These are phyloP conservation scores for Puntigrus tetrazona DNA, from an alignment of 2,113 vertebrate genomes.

Conservation along the genomic window DNA sequence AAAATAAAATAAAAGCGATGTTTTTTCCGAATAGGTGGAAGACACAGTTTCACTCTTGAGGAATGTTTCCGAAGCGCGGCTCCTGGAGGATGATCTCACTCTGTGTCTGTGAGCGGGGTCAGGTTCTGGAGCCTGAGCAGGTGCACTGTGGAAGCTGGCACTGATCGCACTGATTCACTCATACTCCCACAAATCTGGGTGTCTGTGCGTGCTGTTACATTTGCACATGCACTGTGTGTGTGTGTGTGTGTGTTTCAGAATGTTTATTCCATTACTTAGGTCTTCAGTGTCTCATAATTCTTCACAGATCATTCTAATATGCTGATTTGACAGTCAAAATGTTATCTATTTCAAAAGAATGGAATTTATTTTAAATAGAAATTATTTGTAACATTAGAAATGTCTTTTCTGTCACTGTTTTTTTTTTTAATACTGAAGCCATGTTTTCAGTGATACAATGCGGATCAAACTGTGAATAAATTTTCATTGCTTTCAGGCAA, in stretches of 20 bases:
- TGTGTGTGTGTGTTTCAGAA: neutral
- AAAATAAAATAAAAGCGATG: neutral
- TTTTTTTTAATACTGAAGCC: no score
- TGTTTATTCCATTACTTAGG: neutral
- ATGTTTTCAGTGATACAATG: no score
- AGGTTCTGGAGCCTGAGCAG: constrained; percentile 16
- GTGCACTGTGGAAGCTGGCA: constrained; percentile 35
- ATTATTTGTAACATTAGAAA: neutral
- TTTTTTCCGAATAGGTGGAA: constrained; percentile 45
- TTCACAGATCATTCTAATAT: neutral
- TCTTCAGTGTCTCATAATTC: neutral
- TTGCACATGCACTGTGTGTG: neutral
- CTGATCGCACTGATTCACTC: constrained; percentile 21
- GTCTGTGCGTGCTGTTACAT: neutral
- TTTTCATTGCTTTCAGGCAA: no score
- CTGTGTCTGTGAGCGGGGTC: constrained; percentile 32
- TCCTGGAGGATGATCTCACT: constrained; percentile 45
- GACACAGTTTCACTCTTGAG: constrained; percentile 44
- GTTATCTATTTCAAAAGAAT: neutral
- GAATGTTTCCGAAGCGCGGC: constrained; percentile 53
- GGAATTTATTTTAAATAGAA: neutral
- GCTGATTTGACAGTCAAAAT: no score
- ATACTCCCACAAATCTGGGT: neutral
- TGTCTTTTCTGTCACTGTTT: neutral
- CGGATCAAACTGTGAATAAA: no score